Evolutionary conservation across 2,888 invertebrate genomes (phyloP), one percentile per base, ranked within the genome.

Genomic region (Argyra leucocephala): DNA sequence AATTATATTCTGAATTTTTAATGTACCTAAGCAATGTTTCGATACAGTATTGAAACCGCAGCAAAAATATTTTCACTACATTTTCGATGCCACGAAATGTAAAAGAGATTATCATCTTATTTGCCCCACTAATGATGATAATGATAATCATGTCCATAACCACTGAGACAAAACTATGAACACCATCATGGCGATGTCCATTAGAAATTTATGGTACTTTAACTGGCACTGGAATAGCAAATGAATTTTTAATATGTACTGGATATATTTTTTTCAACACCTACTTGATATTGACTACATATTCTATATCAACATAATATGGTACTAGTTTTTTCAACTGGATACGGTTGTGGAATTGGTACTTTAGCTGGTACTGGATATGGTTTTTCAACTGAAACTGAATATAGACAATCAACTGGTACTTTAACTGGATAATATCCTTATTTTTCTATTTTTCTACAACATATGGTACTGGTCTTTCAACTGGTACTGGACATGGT

Each of bases 401-500:
- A 85, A 60, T 85, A 83, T 9, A 88, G 88, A 72, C 83, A 78
- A 73, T 89, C 89, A 10, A 88, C 71, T 67, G 77, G 82, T 23
- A 74, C 74, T 26, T 73, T 72, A 67, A 84, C 84, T 67, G 85
- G 84, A 67, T 73, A 73, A 67, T 83, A 85, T 72, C 83, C 84
- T 73, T 83, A 82, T 36, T 86, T 81, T n/a, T n/a, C n/a, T n/a
- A n/a, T n/a, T n/a, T n/a, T 68, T 85, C 85, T 4, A 89, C 87
- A 61, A 89, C 86, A 62, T 86, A 84, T 10, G 89, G 89, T 70
- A 84, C 82, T 65, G 77, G 82, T 66, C 85, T 61, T 72, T 86
- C 86, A 9, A 89, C 90, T 62, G 88, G 88, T 85, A 85, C 87
- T 65, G 88, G 88, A 74, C 86, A 84, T 65, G 87, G 86, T 23